A percentile compares a stretch with the other conserved stretches of the same genome.
phyloP scores from a whole-genome alignment of 2,113 vertebrate genomes.

The Panthera leo region DNA sequence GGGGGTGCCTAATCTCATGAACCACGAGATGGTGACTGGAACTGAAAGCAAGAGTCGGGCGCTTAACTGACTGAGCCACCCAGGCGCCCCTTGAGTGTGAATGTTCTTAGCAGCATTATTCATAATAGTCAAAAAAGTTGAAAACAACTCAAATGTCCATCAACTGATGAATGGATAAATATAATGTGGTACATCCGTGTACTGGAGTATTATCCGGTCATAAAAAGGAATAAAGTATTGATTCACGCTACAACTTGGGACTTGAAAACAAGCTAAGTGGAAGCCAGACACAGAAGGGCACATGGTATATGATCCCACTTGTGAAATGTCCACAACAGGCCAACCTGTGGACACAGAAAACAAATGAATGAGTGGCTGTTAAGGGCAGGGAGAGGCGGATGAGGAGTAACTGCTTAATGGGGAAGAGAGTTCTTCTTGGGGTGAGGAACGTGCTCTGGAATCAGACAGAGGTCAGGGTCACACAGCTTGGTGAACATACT shows the following conservation, averaged over 20 bases:
- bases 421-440: background rate
- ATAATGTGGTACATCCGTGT: background rate
- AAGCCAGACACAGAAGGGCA: background rate
- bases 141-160: background rate
- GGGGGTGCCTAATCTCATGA: too few species aligned
- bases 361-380: background rate
- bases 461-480: rapidly evolving
- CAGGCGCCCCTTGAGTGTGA: background rate
- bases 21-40: too few species aligned
- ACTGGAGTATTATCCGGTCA: background rate
- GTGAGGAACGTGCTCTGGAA: background rate
- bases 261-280: background rate
- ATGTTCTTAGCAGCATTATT: background rate
- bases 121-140: background rate
- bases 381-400: too few species aligned
- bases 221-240: background rate
- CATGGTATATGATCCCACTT: background rate
- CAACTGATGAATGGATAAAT: background rate
- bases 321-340: background rate
- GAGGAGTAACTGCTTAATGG: background rate
- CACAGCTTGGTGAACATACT: background rate
- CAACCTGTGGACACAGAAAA: too few species aligned
- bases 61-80: too few species aligned
- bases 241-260: background rate
- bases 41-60: too few species aligned